phyloP scores from a whole-genome alignment of 1,140 invertebrate species.

The Neodiprion pinetum region DNA sequence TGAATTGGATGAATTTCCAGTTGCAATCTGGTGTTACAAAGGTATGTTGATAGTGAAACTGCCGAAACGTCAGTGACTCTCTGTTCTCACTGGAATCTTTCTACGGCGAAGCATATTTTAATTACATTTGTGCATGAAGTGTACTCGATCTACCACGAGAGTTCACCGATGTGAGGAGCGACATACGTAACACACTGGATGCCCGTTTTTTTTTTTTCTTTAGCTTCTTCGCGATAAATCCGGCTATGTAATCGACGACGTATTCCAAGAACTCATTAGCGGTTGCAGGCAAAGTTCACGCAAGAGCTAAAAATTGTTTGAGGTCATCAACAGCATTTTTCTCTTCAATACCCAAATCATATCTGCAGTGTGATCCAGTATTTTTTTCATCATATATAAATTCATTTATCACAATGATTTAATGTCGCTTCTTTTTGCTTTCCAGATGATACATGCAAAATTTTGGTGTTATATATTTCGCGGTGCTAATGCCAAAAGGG shows the following conservation, averaged over 20 bases:
- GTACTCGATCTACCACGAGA: neutral
- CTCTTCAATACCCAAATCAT: neutral
- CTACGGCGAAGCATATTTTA: neutral
- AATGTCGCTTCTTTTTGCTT: neutral
- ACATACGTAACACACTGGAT: neutral
- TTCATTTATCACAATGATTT: neutral
- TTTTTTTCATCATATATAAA: neutral
- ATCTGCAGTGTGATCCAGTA: neutral
- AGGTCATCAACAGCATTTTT: neutral
- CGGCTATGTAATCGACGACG: neutral
- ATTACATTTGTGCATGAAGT: neutral
- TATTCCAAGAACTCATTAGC: neutral
- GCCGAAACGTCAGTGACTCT: no score
- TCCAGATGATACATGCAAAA: neutral
- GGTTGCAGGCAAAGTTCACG: neutral
- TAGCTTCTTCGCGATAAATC: neutral
- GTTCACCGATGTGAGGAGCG: neutral
- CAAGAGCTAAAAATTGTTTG: neutral
- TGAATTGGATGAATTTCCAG: no score
- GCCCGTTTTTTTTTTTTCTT: neutral
- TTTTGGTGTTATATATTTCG: neutral
- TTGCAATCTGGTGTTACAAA: no score
- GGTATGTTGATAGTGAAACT: no score
- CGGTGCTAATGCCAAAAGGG: no score
- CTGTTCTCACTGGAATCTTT: neutral